phyloP scores from a whole-genome alignment of 2,113 vertebrate species.

The Pungitius pungitius region DNA sequence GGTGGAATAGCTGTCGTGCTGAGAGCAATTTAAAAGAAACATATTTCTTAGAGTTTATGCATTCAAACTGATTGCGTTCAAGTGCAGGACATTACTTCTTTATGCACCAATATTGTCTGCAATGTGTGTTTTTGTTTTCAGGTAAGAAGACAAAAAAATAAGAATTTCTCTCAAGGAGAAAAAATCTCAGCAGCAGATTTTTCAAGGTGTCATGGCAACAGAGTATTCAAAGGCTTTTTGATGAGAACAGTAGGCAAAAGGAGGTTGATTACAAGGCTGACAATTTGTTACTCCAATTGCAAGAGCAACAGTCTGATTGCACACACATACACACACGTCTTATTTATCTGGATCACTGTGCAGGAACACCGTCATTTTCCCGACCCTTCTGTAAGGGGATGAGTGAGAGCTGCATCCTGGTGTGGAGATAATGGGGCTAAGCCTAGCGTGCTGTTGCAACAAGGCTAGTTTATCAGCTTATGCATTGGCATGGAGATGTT shows the following conservation, averaged over 20 bases:
- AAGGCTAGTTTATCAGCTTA: conserved; percentile 28
- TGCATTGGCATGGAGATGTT: conserved; percentile 35
- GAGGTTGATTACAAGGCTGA: conserved; percentile 77
- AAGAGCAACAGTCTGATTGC: conserved; percentile 74
- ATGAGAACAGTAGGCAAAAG: conserved; percentile 78
- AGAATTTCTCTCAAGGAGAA: conserved; percentile 64
- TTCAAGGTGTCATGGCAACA: conserved; percentile 84
- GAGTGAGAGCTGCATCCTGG: conserved; percentile 30
- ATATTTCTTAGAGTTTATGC: conserved; percentile 31
- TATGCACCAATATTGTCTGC: conserved; percentile 47
- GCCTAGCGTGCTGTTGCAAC: conserved; percentile 14
- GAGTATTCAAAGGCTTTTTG: conserved; percentile 81
- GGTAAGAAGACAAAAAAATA: conserved; percentile 59
- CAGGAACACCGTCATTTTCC: conserved; percentile 37
- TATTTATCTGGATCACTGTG: conserved; percentile 43
- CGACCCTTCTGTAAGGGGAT: conserved; percentile 29
- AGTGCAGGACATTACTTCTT: conserved; percentile 1
- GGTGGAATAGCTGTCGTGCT: conserved; percentile 14
- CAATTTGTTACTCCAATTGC: conserved; percentile 77
- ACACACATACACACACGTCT: conserved; percentile 35
- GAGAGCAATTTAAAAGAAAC: conserved; percentile 27
- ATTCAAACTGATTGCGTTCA: conserved; percentile 40
- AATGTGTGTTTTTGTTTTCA: conserved; percentile 56
- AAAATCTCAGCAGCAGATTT: conserved; percentile 75
- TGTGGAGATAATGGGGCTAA: conserved; percentile 53